A percentile compares a stretch with the other conserved stretches of the same genome.
phyloP scores from a whole-genome alignment of 2,113 vertebrate species.

The Potamarius usumacintae region DNA sequence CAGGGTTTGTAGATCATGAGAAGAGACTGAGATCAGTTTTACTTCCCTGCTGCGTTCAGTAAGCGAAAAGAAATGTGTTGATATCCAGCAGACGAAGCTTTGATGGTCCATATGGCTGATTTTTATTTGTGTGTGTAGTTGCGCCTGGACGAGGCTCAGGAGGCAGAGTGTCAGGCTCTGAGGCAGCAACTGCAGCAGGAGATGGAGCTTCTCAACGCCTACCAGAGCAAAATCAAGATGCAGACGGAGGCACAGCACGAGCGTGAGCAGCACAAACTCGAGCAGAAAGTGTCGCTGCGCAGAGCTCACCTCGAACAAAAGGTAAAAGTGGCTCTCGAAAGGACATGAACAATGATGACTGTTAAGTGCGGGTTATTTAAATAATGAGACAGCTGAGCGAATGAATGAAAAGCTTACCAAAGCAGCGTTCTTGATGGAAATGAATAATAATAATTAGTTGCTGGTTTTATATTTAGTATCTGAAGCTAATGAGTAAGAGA shows the following conservation, averaged over 20 bases:
- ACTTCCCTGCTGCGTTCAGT: background rate
- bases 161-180: conserved; percentile 98
- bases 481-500: background rate
- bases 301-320: conserved; percentile 97
- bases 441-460: background rate
- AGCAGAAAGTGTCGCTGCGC: conserved; percentile 96
- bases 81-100: background rate
- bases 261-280: conserved; percentile 94
- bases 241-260: conserved; percentile 98
- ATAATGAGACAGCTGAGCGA: background rate
- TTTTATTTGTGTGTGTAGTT: conserved; percentile 72
- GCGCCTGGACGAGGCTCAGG: conserved; percentile 96
- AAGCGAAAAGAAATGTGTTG: background rate
- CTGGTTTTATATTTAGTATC: background rate
- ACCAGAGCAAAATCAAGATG: conserved; percentile 99
- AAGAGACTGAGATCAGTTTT: background rate
- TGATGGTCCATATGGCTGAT: background rate
- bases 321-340: conserved; percentile 66
- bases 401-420: background rate
- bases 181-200: conserved; percentile 98
- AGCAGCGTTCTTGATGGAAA: background rate
- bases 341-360: background rate
- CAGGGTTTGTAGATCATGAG: background rate
- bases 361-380: background rate
- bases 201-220: conserved; percentile 98